Evolutionary conservation across 2,113 vertebrate genomes (phyloP), one percentile per base, ranked within the genome.

Genomic region (Catharus bicknelli): DNA sequence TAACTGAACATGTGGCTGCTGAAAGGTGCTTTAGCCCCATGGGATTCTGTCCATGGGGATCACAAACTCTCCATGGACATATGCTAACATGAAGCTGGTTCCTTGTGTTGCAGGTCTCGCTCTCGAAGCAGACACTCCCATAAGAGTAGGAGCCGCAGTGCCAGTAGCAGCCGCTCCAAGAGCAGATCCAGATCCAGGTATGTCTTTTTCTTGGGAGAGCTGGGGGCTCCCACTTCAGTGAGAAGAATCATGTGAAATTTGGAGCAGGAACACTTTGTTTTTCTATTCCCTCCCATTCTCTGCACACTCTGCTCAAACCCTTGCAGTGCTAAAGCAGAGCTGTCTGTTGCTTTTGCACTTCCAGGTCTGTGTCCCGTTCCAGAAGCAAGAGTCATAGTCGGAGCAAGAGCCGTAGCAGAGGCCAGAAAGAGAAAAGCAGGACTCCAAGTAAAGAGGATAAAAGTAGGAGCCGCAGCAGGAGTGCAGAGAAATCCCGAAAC

Each of bases 111-210:
- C 93, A 99, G 99, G 96, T 99, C 99, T 95, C 98, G 98, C 88
- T 99, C 99, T 96, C 98, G 98, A 93, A 99, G 99, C 97, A 98
- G 99, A 93, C 98, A 98, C 72, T 99, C 99, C 50, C 98, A 98
- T 27, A 99, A 99, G 97, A 99, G 99, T 96, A 98, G 98, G 95
- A 99, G 99, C 96, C 98, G 96, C 88, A 99, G 98, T 48, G 98
- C 98, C 73, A 99, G 99, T 93, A 99, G 98, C 77, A 98, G 98
- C 72, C 98, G 97, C 77, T 99, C 98, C 58, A 98, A 98, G 96
- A 98, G 97, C 12, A 95, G 97, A 51, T 98, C 98, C 48, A 98
- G 97, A 91, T 99, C 98, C 96, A 98, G 99, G 99, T 99, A 93
- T 8, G 95, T 97, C n/a, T 62, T 42, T 83, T 45, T 38, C 1